Conservation (phyloP, 2,797 vertebrate genomes). For the Valencia hispanica region DNA sequence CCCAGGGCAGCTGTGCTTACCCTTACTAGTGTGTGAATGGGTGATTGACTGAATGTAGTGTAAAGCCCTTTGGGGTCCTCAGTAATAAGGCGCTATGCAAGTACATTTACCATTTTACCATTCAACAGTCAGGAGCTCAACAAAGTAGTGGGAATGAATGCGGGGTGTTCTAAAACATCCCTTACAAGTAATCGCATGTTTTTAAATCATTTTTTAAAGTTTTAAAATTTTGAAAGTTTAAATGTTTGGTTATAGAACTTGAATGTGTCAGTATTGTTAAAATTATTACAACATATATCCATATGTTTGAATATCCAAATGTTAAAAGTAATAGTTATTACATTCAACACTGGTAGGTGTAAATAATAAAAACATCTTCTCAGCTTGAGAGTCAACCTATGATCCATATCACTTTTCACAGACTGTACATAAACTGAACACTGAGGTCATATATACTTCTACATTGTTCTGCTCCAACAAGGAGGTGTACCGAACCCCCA, state of each 20-base stretch:
- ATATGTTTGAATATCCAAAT: too few species aligned
- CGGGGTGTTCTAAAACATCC: background rate
- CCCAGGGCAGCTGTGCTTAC: too few species aligned
- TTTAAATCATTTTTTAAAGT: background rate
- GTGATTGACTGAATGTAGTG: too few species aligned
- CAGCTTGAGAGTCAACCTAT: background rate
- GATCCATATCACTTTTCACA: background rate
- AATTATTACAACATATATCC: too few species aligned
- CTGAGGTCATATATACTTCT: background rate
- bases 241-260: background rate
- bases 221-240: background rate
- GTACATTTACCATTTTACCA: too few species aligned
- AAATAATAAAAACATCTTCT: background rate
- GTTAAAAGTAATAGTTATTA: background rate
- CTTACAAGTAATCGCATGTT: background rate
- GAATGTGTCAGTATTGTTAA: too few species aligned
- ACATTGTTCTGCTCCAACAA: background rate
- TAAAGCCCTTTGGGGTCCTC: too few species aligned
- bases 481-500: background rate
- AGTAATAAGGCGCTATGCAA: too few species aligned
- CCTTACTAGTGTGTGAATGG: too few species aligned
- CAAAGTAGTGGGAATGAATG: background rate
- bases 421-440: background rate
- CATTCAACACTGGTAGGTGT: background rate
- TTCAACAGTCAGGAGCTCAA: background rate